Percentiles rank a stretch among this genome's conserved stretches.
Evolutionary conservation across 2,797 vertebrate genomes (phyloP).

Genomic region (Chrysocyon brachyurus): DNA sequence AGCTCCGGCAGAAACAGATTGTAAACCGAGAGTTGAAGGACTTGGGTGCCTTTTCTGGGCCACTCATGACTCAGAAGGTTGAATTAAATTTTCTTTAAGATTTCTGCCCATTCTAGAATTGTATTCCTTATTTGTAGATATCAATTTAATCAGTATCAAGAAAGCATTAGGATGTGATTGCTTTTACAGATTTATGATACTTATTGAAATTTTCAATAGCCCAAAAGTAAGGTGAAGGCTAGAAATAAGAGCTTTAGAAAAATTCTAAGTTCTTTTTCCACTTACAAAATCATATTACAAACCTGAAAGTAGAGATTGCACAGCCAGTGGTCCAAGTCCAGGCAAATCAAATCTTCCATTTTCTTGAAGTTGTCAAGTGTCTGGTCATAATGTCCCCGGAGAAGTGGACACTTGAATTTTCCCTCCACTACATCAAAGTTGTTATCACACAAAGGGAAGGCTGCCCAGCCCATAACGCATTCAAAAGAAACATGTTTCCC

Average conservation of each 20-base stretch:
- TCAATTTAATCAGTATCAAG: not conserved
- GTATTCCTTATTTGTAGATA: not conserved
- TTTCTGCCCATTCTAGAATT: not conserved
- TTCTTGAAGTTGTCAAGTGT: constrained; percentile 92
- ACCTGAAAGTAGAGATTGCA: constrained; percentile 99
- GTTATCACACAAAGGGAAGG: constrained; percentile 92
- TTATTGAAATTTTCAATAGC: constrained; percentile 32
- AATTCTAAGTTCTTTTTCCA: not conserved
- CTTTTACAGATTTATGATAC: not conserved
- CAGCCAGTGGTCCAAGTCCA: constrained; percentile 96
- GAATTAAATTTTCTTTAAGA: not conserved
- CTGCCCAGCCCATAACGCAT: constrained; percentile 92
- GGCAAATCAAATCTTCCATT: constrained; percentile 93
- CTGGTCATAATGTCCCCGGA: constrained; percentile 91
- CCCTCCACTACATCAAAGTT: constrained; percentile 91
- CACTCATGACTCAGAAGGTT: not conserved
- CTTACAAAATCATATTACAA: constrained; percentile 48
- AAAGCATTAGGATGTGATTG: not conserved
- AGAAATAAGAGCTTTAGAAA: not conserved
- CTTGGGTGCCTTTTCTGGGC: not conserved
- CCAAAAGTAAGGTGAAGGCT: not conserved
- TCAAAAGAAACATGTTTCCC: constrained; percentile 87
- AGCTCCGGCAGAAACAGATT: not conserved
- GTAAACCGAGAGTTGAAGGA: not conserved
- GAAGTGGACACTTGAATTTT: constrained; percentile 94